These are phyloP conservation scores for Drosophila limbata DNA, from an alignment of 2,888 invertebrate genomes.

Conservation along the genomic window DNA sequence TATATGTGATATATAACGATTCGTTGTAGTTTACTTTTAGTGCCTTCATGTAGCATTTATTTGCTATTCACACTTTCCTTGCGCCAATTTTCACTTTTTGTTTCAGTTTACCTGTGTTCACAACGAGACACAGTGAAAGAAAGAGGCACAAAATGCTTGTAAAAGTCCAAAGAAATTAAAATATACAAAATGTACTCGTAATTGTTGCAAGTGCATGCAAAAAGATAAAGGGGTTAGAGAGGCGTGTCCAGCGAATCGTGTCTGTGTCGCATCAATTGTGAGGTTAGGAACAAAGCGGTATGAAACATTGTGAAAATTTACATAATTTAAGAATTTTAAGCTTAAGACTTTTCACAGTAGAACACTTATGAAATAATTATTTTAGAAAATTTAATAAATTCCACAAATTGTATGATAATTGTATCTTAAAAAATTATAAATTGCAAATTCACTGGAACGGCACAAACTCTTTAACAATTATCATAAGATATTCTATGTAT, in stretches of 20 bases:
- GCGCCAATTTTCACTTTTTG: constrained; percentile 74
- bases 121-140: background rate
- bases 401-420: too few relatives aligned
- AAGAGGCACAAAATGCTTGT: constrained; percentile 37
- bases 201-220: constrained; percentile 44
- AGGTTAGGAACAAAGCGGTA: constrained; percentile 40
- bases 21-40: constrained; percentile 35
- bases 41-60: constrained; percentile 44
- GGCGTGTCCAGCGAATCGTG: constrained; percentile 43
- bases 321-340: background rate
- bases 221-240: constrained; percentile 17
- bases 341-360: background rate
- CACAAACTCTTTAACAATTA: background rate
- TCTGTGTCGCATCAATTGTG: constrained; percentile 17
- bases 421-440: too few relatives aligned
- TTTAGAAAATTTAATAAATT: too few relatives aligned
- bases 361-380: too few relatives aligned
- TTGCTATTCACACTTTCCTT: constrained; percentile 79
- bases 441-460: background rate
- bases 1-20: constrained; percentile 28
- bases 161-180: constrained; percentile 65
- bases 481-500: background rate
- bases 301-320: constrained; percentile 20
- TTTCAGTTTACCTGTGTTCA: constrained; percentile 55
- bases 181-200: constrained; percentile 46